Conservation (phyloP, 2,797 vertebrate genomes). For the Strix occidentalis region DNA sequence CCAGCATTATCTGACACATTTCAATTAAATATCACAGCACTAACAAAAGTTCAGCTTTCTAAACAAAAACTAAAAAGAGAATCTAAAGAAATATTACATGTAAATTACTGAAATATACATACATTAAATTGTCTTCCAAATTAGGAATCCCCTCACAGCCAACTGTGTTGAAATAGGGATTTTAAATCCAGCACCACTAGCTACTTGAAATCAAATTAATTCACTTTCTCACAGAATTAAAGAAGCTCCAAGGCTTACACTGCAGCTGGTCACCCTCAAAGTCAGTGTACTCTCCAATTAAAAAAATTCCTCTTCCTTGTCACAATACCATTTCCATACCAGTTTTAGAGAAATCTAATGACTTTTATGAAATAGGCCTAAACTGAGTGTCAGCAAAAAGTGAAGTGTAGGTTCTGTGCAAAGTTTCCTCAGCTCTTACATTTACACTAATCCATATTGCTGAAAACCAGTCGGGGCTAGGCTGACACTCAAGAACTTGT, state of each 20-base stretch:
- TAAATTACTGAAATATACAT: background rate
- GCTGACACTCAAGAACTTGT: background rate
- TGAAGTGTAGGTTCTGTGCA: accelerated
- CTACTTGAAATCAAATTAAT: background rate
- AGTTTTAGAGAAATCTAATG: background rate
- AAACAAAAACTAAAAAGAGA: constrained; percentile 4
- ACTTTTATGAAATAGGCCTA: background rate
- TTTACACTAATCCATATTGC: background rate
- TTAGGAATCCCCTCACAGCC: background rate
- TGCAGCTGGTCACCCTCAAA: background rate
- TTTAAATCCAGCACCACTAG: background rate
- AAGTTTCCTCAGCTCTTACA: background rate
- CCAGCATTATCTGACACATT: background rate
- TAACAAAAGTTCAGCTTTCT: constrained; percentile 30
- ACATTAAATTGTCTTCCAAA: background rate
- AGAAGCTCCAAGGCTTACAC: background rate
- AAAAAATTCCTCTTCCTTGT: background rate
- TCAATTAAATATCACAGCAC: constrained; percentile 18
- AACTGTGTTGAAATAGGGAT: background rate
- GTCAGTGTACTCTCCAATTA: too few species aligned
- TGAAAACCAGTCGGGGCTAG: background rate
- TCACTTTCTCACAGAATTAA: background rate
- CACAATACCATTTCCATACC: background rate
- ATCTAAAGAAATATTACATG: background rate
- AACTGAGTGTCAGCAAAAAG: background rate